Evolutionary conservation across 2,888 invertebrate species (phyloP).

Genomic region (Microplitis deprimator): DNA sequence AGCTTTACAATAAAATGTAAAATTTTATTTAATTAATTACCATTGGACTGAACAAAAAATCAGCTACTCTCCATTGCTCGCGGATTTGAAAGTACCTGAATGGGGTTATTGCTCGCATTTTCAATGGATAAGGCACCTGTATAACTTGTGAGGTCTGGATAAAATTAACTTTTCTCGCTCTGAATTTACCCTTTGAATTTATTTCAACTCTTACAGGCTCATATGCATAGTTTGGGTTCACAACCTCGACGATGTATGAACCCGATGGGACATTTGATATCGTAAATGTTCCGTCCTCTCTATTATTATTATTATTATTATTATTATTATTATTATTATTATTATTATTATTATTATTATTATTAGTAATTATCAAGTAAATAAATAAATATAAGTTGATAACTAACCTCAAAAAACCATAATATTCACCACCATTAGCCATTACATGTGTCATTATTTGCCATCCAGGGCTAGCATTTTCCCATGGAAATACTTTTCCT

Average conservation of each 20-base stretch:
- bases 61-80: constrained; percentile 97
- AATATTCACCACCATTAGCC: constrained; percentile 90
- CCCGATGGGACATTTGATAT: constrained; percentile 91
- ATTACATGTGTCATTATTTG: constrained; percentile 83
- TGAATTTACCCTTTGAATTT: constrained; percentile 95
- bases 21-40: constrained; percentile 62
- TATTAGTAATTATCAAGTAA: neutral
- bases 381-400: neutral
- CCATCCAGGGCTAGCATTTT: constrained; percentile 79
- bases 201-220: constrained; percentile 97
- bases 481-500: constrained; percentile 85
- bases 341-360: too few relatives aligned
- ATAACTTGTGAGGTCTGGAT: constrained; percentile 92
- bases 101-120: constrained; percentile 86
- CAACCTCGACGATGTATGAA: constrained; percentile 93
- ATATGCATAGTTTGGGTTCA: constrained; percentile 92
- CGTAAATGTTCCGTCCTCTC: constrained; percentile 92
- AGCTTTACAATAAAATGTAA: neutral
- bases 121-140: constrained; percentile 93
- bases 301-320: constrained; percentile 63
- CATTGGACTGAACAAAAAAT: constrained; percentile 97
- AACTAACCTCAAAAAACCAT: constrained; percentile 82
- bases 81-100: constrained; percentile 92
- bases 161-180: constrained; percentile 94
- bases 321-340: neutral